phyloP scores from a whole-genome alignment of 2,888 invertebrate genomes.

The Diabrotica balteata region DNA sequence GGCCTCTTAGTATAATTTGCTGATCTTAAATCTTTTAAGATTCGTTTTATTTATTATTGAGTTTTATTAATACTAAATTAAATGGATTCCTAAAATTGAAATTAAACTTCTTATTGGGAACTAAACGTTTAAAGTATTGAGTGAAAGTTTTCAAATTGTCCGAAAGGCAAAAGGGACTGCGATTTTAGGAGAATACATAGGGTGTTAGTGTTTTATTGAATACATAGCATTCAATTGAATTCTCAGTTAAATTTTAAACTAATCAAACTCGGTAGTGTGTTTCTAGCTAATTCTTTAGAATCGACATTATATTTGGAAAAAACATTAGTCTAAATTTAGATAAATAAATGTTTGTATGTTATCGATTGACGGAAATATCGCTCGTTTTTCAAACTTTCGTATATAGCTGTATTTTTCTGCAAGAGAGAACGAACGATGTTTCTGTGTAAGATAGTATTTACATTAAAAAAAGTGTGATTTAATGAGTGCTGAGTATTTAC shows the following conservation, averaged over 20 bases:
- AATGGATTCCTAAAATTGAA: no score
- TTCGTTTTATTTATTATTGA: no score
- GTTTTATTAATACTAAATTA: no score
- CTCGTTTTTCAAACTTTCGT: conserved; percentile 33
- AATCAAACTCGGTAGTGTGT: conserved; percentile 35
- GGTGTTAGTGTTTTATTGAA: conserved; percentile 18
- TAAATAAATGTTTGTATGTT: conserved; percentile 49
- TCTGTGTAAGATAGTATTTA: conserved; percentile 40
- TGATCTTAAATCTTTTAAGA: no score
- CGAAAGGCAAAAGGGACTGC: conserved; percentile 1
- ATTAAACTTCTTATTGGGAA: no score
- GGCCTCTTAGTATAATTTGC: no score
- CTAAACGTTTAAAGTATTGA: no score
- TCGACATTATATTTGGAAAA: conserved; percentile 35
- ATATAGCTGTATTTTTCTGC: conserved; percentile 35
- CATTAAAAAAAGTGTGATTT: conserved; percentile 50
- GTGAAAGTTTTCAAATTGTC: no score
- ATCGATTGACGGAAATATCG: conserved; percentile 33
- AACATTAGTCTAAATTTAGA: conserved; percentile 45
- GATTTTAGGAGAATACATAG: conserved; percentile 22
- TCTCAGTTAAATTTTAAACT: conserved; percentile 24
- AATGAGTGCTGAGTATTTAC: conserved; percentile 51
- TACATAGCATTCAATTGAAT: conserved; percentile 8
- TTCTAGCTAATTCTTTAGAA: conserved; percentile 39
- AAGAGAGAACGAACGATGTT: conserved; percentile 34